Percentiles rank a stretch among this genome's conserved stretches.
These are phyloP conservation scores for Patagioenas fasciata DNA, from an alignment of 2,113 vertebrate species.

Conservation along the genomic window DNA sequence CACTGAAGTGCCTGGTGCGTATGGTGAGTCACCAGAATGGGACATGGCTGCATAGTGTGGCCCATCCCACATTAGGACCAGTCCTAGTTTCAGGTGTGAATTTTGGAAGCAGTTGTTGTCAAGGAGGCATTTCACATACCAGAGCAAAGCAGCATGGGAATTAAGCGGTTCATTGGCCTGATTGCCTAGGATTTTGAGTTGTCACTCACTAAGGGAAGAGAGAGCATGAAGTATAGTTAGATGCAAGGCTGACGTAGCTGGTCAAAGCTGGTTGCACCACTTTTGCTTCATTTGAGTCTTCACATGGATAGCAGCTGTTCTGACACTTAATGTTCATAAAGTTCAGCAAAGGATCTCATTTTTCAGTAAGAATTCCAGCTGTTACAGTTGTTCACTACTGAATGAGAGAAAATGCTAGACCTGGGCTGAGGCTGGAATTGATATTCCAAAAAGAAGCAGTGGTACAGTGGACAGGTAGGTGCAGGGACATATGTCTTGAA, in stretches of 20 bases:
- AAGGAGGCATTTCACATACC: background rate
- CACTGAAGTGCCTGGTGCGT: rapidly evolving
- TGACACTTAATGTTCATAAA: background rate
- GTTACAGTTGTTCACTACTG: background rate
- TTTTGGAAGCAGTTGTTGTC: background rate
- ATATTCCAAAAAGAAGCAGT: background rate
- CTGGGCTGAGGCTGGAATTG: background rate
- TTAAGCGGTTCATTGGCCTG: background rate
- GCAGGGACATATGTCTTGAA: rapidly evolving
- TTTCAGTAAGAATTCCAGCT: background rate
- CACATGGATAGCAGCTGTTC: background rate
- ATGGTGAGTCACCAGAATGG: background rate
- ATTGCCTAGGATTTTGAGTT: background rate
- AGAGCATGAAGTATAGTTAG: background rate
- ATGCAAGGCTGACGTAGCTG: background rate
- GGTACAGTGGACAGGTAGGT: background rate
- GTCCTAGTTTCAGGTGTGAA: background rate
- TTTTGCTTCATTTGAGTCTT: background rate
- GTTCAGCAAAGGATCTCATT: background rate
- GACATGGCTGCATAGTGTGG: background rate
- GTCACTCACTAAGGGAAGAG: background rate
- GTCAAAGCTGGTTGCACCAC: background rate
- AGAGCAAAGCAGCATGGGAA: background rate
- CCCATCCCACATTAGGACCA: rapidly evolving
- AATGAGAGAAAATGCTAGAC: background rate